These are phyloP conservation scores for Lasioglossum baleicum DNA, from an alignment of 1,140 invertebrate species.

Conservation along the genomic window DNA sequence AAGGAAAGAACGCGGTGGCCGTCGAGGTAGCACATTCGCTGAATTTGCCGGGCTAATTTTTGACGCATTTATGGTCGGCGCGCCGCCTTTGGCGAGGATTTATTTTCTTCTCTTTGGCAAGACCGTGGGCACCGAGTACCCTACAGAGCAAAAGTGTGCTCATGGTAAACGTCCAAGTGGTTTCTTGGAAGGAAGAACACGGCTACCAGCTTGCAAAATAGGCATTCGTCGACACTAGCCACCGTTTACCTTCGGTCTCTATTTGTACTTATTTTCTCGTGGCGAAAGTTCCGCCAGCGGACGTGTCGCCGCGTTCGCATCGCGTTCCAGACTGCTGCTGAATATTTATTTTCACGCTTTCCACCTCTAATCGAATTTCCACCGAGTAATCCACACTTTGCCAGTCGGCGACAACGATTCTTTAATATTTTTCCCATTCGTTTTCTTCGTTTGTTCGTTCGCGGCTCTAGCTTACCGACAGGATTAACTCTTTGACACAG, in stretches of 20 bases:
- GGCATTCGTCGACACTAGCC: constrained; percentile 64
- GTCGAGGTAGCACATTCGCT: background rate
- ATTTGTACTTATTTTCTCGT: constrained; percentile 44
- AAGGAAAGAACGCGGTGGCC: background rate
- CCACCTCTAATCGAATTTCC: background rate
- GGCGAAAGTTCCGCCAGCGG: constrained; percentile 14
- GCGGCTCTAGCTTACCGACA: no score
- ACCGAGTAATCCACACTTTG: no score
- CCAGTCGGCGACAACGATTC: no score
- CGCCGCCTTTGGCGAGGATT: constrained; percentile 36
- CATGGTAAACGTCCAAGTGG: constrained; percentile 67
- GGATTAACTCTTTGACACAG: no score
- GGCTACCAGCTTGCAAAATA: constrained; percentile 75
- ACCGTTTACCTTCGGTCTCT: constrained; percentile 64
- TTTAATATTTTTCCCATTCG: no score
- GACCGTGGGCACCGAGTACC: constrained; percentile 41
- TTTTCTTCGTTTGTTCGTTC: no score
- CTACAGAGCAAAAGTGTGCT: constrained; percentile 64
- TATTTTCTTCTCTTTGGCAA: constrained; percentile 50
- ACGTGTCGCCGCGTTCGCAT: constrained; percentile 26
- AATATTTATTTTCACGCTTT: constrained; percentile 39
- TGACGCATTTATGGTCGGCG: constrained; percentile 47
- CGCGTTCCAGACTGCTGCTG: background rate
- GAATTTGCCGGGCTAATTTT: constrained; percentile 54
- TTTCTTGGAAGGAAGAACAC: constrained; percentile 69